Evolutionary conservation across 2,888 invertebrate genomes (phyloP), one percentile per base, ranked within the genome.

Genomic region (Drosophila hamatofila): DNA sequence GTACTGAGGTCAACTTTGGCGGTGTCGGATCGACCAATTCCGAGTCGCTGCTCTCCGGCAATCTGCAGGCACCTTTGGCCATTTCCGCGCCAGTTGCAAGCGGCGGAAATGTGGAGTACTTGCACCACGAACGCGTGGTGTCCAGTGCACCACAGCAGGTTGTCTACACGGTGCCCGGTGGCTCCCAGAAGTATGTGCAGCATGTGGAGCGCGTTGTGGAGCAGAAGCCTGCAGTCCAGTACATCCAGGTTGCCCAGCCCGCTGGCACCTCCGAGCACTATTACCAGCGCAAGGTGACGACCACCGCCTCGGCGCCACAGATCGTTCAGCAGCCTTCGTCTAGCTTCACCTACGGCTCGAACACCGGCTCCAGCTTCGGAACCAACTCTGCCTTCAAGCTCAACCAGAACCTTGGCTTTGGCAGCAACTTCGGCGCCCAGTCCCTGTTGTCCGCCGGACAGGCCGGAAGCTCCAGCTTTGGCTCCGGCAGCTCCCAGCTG

Each of bases 111-210:
- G 46, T 84, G 1, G 84, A 90, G 65, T 90, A 86, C 27, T 46
- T 83, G 63, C 90, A 88, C 11, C 82, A 78, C 3, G 84, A 89
- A 48, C 62, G 80, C n/a, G 65, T 78, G 6, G 67, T 85, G 0
- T 78, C 83, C 2, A 66, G 56, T 6, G 69, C 74, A 9, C 83
- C 83, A 8, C 80, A 80, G 30, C 90, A 85, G 61, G 63, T 89
- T 2, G 67, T 79, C 2, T 78, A 83, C 58, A 66, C 82, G 0
- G 68, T 78, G 18, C 84, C 91, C 61, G 84, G 81, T 39, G 85
- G 85, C 27, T 80, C 92, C 0, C 87, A 92, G 70, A 84, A 88
- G n/a, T 91, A 86, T 39, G 72, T 89, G 18, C 90, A 83, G 33
- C 92, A 91, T 42, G 78, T 84, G 58, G 90, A 91, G 64, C 90